phyloP scores from a whole-genome alignment of 2,113 vertebrate genomes.

The Platanista minor region DNA sequence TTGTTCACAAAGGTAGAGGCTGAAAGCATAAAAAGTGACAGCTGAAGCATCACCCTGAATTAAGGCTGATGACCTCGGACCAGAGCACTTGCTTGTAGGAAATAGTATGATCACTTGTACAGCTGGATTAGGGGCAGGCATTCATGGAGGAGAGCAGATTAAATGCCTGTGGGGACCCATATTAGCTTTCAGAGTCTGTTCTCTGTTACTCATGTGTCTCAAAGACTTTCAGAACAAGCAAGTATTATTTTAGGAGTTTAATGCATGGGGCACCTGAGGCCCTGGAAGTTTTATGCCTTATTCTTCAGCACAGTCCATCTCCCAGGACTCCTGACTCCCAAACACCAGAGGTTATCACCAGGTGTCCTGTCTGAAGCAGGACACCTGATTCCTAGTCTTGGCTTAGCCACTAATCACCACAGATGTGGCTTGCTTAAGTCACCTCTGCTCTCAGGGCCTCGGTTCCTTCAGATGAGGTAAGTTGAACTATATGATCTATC shows the following conservation, averaged over 20 bases:
- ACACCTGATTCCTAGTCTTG: not conserved
- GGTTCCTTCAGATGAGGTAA: not conserved
- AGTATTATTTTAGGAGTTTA: not conserved
- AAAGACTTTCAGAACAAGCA: not conserved
- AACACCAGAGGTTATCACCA: not conserved
- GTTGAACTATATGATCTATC: not conserved
- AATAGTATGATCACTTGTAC: not conserved
- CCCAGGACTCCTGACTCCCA: not conserved
- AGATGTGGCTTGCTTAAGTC: not conserved
- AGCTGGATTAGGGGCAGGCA: not conserved
- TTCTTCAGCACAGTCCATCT: not conserved
- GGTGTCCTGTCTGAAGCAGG: not conserved
- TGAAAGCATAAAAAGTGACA: not conserved
- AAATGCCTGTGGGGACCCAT: not conserved
- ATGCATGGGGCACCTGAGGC: not conserved
- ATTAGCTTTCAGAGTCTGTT: not conserved
- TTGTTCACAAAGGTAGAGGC: not conserved
- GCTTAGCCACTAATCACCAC: not conserved
- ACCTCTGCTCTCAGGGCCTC: not conserved
- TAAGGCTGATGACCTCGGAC: not conserved
- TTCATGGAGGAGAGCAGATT: not conserved
- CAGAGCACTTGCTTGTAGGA: not conserved
- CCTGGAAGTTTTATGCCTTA: not conserved
- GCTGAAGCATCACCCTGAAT: not conserved
- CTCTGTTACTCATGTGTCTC: not conserved